These are phyloP conservation scores for Papilio gigon DNA, from an alignment of 2,888 invertebrate genomes.

Conservation along the genomic window DNA sequence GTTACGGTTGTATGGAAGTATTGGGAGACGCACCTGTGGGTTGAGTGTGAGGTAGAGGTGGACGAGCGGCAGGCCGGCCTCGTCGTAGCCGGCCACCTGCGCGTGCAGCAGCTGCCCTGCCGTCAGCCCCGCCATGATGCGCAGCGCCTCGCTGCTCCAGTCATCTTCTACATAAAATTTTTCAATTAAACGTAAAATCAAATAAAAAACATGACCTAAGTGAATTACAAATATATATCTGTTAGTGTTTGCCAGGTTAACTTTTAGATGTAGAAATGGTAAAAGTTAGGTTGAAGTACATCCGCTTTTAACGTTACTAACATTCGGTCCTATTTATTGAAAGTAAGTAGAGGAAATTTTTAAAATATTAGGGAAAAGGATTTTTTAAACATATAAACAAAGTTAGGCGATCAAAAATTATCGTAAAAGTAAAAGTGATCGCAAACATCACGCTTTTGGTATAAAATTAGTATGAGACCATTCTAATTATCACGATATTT, in stretches of 20 bases:
- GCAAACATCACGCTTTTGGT: conserved; percentile 21
- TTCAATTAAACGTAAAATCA: neutral
- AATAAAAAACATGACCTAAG: neutral
- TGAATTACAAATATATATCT: too few relatives aligned
- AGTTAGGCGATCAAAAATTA: conserved; percentile 30
- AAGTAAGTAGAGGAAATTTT: neutral
- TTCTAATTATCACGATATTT: conserved; percentile 13
- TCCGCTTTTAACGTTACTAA: neutral
- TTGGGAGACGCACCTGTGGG: conserved; percentile 83
- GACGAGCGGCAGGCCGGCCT: conserved; percentile 89
- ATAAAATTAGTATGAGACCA: conserved; percentile 20
- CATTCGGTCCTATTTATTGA: neutral
- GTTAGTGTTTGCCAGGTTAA: too few relatives aligned
- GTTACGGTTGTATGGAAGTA: too few relatives aligned
- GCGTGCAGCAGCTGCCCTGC: conserved; percentile 93
- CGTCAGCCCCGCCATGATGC: conserved; percentile 90
- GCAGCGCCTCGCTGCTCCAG: conserved; percentile 90
- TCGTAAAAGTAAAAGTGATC: conserved; percentile 1
- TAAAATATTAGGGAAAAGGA: neutral
- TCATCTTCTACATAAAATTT: conserved; percentile 67
- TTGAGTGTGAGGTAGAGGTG: conserved; percentile 90
- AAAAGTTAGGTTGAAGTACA: too few relatives aligned
- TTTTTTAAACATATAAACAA: conserved; percentile 12
- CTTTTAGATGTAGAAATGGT: too few relatives aligned
- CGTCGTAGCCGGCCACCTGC: conserved; percentile 92